phyloP scores from a whole-genome alignment of 2,113 vertebrate genomes.

The Hypanus sabinus region DNA sequence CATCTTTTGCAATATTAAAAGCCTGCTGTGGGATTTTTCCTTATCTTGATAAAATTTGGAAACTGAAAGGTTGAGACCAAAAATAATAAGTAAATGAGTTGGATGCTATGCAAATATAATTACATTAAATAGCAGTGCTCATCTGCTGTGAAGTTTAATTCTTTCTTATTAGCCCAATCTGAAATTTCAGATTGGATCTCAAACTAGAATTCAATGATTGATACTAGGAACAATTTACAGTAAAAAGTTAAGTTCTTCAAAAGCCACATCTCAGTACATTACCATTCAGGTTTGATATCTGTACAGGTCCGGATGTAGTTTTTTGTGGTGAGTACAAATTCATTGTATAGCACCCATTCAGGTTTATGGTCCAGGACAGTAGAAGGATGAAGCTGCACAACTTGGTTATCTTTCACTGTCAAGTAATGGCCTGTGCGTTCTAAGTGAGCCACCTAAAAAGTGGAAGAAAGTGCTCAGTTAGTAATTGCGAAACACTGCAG shows the following conservation, averaged over 20 bases:
- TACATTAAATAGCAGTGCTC: not conserved
- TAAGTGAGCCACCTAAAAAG: constrained; percentile 81
- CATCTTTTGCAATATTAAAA: not conserved
- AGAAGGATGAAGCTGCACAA: constrained; percentile 92
- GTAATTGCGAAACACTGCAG: not conserved
- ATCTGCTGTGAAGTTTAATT: not conserved
- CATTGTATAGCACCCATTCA: constrained; percentile 95
- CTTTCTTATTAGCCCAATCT: not conserved
- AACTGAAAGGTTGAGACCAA: not conserved
- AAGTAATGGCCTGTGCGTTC: constrained; percentile 92
- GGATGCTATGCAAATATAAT: not conserved
- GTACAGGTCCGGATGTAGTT: constrained; percentile 96
- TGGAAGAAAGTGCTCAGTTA: constrained; percentile 32
- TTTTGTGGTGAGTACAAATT: constrained; percentile 95
- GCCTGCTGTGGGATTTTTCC: not conserved
- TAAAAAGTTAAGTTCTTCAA: not conserved
- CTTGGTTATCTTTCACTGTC: constrained; percentile 95
- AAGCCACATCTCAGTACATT: constrained; percentile 39
- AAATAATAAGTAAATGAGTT: not conserved
- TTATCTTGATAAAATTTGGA: not conserved
- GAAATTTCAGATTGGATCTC: not conserved
- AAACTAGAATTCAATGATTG: not conserved
- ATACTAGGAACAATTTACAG: not conserved
- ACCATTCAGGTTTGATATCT: constrained; percentile 95
- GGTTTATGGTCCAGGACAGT: constrained; percentile 95